These are phyloP conservation scores for Bibio marci DNA, from an alignment of 2,888 invertebrate species.

Conservation along the genomic window DNA sequence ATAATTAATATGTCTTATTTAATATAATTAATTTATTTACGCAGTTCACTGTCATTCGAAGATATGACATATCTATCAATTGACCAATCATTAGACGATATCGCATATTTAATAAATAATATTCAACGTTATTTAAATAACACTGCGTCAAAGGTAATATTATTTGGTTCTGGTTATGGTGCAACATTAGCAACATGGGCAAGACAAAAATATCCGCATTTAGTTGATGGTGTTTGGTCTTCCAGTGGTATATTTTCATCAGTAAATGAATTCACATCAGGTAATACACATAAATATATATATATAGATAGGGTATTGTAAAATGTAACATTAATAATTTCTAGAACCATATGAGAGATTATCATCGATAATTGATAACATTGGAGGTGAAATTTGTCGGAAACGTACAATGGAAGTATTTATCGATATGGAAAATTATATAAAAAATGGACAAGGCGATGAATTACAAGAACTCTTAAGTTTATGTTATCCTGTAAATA, in stretches of 20 bases:
- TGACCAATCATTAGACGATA: too few relatives aligned
- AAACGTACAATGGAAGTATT: background rate
- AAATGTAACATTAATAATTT: too few relatives aligned
- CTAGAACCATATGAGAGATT: slow-evolving; percentile 10
- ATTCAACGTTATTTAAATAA: background rate
- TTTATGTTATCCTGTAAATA: background rate
- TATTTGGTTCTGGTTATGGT: slow-evolving; percentile 6
- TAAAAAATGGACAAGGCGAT: background rate
- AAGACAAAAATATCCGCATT: slow-evolving; percentile 6
- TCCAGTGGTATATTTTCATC: slow-evolving; percentile 1
- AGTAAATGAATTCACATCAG: background rate
- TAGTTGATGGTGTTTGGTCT: slow-evolving; percentile 7
- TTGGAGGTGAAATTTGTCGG: too few relatives aligned
- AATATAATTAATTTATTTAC: too few relatives aligned
- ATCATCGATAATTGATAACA: slow-evolving; percentile 12
- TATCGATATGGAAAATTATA: background rate
- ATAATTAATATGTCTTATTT: too few relatives aligned
- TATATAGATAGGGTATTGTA: too few relatives aligned
- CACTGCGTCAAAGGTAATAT: slow-evolving; percentile 1
- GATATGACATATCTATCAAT: background rate
- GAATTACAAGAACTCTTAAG: background rate
- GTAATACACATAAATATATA: too few relatives aligned
- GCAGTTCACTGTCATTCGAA: background rate
- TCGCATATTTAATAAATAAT: too few relatives aligned
- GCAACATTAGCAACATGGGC: slow-evolving; percentile 5